phyloP scores from a whole-genome alignment of 2,888 invertebrate genomes.

The Thymelicus acteon region DNA sequence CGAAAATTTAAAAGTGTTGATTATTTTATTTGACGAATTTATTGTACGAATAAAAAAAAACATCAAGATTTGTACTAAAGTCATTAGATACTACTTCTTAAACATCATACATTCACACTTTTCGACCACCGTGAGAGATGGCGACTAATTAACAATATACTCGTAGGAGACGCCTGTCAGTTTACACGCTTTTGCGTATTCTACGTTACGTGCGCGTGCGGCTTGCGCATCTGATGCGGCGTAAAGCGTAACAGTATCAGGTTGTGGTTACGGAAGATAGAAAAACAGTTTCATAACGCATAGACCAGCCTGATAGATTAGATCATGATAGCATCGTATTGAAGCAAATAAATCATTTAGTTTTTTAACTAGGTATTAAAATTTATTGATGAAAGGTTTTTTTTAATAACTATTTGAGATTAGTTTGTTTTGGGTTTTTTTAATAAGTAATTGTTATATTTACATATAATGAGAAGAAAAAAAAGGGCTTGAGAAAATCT shows the following conservation, averaged over 20 bases:
- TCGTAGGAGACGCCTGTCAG: neutral
- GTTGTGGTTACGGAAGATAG: constrained; percentile 24
- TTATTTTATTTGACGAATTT: too few species aligned
- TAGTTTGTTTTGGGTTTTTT: too few species aligned
- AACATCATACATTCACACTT: neutral
- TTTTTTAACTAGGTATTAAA: neutral
- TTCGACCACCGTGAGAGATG: neutral
- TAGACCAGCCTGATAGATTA: constrained; percentile 18
- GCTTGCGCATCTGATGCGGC: constrained; percentile 20
- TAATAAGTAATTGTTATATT: too few species aligned
- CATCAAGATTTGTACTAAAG: neutral
- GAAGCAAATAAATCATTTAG: constrained; percentile 5
- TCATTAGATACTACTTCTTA: too few species aligned
- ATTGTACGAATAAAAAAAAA: neutral
- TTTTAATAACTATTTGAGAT: too few species aligned
- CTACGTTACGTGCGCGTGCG: constrained; percentile 8
- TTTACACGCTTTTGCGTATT: neutral
- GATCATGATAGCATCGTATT: constrained; percentile 22
- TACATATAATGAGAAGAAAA: too few species aligned
- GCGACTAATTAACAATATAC: constrained; percentile 16
- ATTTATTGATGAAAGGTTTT: too few species aligned
- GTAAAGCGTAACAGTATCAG: constrained; percentile 26
- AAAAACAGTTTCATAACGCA: constrained; percentile 30
- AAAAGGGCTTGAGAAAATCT: too few species aligned
- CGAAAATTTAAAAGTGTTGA: too few species aligned